Percentiles rank a stretch among this genome's conserved stretches.
Conservation (phyloP, 2,113 vertebrate species). For the Perca fluviatilis region DNA sequence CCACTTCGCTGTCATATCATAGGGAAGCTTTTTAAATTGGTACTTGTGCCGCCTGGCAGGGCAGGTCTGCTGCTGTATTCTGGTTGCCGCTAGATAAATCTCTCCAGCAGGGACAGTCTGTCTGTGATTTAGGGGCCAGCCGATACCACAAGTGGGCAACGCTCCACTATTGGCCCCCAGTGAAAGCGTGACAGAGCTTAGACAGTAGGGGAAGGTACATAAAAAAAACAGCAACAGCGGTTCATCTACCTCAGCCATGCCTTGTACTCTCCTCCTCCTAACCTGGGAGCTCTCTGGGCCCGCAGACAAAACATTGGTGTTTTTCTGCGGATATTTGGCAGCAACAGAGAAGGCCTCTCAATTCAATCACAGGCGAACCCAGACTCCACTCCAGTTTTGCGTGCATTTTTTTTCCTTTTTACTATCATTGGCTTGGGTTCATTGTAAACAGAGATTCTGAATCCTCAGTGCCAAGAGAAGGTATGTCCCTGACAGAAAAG, state of each 20-base stretch:
- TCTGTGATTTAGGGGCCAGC: constrained; percentile 60
- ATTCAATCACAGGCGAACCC: constrained; percentile 49
- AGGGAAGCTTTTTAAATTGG: constrained; percentile 73
- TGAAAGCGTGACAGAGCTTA: constrained; percentile 5
- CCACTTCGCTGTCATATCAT: constrained; percentile 60
- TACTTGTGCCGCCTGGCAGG: constrained; percentile 61
- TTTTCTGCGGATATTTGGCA: constrained; percentile 67
- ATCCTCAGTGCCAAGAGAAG: constrained; percentile 36
- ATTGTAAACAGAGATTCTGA: constrained; percentile 61
- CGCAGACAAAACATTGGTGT: constrained; percentile 58
- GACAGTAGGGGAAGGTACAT: constrained; percentile 39
- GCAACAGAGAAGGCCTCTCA: constrained; percentile 26
- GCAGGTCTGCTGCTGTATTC: constrained; percentile 59
- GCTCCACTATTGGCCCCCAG: constrained; percentile 9
- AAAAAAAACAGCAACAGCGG: constrained; percentile 13
- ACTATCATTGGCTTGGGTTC: constrained; percentile 56
- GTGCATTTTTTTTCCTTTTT: constrained; percentile 47
- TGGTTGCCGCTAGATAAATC: constrained; percentile 61
- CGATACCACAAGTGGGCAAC: constrained; percentile 49
- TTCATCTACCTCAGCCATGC: constrained; percentile 23
- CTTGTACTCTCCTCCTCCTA: constrained; percentile 20
- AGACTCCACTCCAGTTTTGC: constrained; percentile 39
- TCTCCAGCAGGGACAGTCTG: constrained; percentile 46
- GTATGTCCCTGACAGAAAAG: constrained; percentile 41
- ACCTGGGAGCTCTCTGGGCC: constrained; percentile 43